A percentile compares a stretch with the other conserved stretches of the same genome.
These are phyloP conservation scores for Dromococcyx pavoninus DNA, from an alignment of 2,797 vertebrate species.

Conservation along the genomic window DNA sequence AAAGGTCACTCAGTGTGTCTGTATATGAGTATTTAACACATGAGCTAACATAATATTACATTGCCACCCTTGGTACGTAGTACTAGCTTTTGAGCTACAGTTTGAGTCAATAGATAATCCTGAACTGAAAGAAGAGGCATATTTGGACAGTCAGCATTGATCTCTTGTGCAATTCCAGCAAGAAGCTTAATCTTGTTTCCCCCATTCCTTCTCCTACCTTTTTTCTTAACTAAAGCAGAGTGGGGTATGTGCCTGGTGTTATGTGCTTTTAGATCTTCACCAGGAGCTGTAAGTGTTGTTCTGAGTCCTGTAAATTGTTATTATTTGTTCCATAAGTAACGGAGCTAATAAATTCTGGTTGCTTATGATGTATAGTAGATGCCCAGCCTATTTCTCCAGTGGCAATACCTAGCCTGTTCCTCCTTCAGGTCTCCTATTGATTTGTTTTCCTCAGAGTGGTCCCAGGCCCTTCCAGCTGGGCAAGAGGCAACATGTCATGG, in stretches of 20 bases:
- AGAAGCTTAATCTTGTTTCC: background rate
- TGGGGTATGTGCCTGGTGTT: background rate
- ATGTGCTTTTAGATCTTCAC: background rate
- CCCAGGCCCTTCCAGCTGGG: background rate
- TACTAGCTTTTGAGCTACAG: background rate
- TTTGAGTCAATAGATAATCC: background rate
- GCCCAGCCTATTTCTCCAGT: background rate
- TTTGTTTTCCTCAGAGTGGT: background rate
- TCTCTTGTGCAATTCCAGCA: background rate
- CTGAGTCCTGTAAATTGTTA: background rate
- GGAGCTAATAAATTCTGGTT: background rate
- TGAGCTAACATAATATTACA: background rate
- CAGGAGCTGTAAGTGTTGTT: background rate
- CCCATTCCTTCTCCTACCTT: background rate
- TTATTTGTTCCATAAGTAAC: background rate
- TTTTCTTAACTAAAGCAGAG: background rate
- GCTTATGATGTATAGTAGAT: background rate
- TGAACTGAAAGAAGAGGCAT: background rate
- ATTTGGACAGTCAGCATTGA: background rate
- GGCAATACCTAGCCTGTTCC: rapidly evolving
- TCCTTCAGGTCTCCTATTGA: background rate
- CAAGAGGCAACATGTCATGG: background rate
- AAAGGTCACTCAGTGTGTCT: background rate
- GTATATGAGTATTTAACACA: background rate
- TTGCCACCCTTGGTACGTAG: background rate